Evolutionary conservation across 2,797 vertebrate genomes (phyloP).

Genomic region (Taenioides sp.): DNA sequence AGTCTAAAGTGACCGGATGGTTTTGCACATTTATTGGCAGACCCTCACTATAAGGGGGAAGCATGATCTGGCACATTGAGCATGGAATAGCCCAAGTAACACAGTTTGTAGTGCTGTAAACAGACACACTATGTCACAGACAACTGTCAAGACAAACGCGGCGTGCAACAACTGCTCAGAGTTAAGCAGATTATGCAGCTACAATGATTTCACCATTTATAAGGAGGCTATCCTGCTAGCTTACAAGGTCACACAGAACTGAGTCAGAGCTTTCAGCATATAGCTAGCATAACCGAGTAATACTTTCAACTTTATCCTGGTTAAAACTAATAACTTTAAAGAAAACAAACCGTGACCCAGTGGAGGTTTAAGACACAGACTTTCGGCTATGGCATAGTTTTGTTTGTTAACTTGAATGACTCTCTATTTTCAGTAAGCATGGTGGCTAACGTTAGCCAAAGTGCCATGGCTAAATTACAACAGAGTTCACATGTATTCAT

Average conservation of each 20-base stretch:
- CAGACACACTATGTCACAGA: slow-evolving; percentile 21
- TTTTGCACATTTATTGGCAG: not conserved
- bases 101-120: slow-evolving; percentile 39
- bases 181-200: not conserved
- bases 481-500: not conserved
- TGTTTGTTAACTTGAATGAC: not conserved
- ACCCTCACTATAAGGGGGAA: not conserved
- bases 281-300: not conserved
- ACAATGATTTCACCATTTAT: not conserved
- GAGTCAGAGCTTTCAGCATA: slow-evolving; percentile 9
- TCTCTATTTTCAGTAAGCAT: not conserved
- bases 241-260: slow-evolving; percentile 63
- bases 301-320: slow-evolving; percentile 14
- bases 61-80: slow-evolving; percentile 15
- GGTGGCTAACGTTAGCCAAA: slow-evolving; percentile 36
- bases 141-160: not conserved
- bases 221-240: slow-evolving; percentile 40
- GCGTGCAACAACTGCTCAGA: not conserved
- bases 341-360: too few relatives aligned
- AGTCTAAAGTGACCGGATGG: not conserved
- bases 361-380: not conserved
- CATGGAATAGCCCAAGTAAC: slow-evolving; percentile 17
- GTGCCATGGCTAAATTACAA: slow-evolving; percentile 19
- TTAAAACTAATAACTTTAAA: not conserved
- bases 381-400: not conserved